Base-by-base conservation (phyloP, 2,888 invertebrate species). In the Muschampia plurimacula region DNA sequence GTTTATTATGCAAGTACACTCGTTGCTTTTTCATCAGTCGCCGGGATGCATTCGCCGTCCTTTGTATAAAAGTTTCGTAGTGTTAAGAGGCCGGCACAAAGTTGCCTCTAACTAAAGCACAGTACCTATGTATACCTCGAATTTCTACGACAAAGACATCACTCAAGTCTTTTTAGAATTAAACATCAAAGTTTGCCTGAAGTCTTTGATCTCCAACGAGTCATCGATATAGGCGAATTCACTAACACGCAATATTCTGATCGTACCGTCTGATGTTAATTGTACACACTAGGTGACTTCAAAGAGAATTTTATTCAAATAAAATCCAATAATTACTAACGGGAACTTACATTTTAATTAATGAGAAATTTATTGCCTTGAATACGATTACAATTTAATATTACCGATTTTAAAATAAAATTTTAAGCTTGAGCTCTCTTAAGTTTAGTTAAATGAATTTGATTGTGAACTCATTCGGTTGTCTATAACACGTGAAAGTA, bases 111-210 rank as follows among this genome's bases (percentile, higher is more conserved):
- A 80, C 83, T 84, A 81, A 83, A 85, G 81, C 73, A 77, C 78
- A 83, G 83, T 81, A 83, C 82, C 84, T 81, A 83, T 28, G 28
- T 28, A 2, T 81, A 80, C 84, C 83, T 79, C 82, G 78, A 78
- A 87, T 83, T 83, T 81, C 80, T 81, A 82, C 84, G 81, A 85
- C 89, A 87, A 88, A 89, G 89, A 86, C 87, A 89, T 83, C 85
- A 86, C 84, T 88, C 89, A 86, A 88, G 85, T 83, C 84, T 85
- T 86, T 86, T 84, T 82, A 83, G 84, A 88, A 90, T 90, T 86
- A 86, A 89, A 92, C 91, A 90, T 92, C 91, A 91, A 92, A 92
- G 91, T 84, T 82, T 84, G 85, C 87, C 84, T 76, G 80, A 83
- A 85, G 78, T 80, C 88, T 91, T 92, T 91, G 91, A 92, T 91